Evolutionary conservation across 2,113 vertebrate species (phyloP).

Genomic region (Protobothrops mucrosquamatus): DNA sequence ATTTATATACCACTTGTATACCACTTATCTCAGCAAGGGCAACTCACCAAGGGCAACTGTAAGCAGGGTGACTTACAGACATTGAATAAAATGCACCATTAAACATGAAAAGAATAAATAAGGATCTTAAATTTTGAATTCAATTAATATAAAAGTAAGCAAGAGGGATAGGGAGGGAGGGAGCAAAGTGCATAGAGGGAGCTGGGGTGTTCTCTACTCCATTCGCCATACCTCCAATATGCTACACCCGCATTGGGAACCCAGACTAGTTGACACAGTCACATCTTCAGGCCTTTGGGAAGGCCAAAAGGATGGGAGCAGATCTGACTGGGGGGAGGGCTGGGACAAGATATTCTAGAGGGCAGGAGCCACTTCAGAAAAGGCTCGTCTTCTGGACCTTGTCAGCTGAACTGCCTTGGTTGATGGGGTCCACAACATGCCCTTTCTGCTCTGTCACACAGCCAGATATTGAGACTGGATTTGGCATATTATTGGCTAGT

Average conservation of each 20-base stretch:
- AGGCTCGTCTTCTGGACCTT: not conserved
- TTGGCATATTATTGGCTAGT: not conserved
- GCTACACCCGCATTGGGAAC: not conserved
- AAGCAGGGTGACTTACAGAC: not conserved
- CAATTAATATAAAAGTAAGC: not conserved
- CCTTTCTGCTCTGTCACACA: not conserved
- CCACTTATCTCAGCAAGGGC: not conserved
- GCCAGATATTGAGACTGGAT: not conserved
- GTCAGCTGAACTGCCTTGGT: not conserved
- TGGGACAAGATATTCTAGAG: not conserved
- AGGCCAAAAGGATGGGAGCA: not conserved
- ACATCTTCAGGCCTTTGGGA: not conserved
- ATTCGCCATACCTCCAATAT: not conserved
- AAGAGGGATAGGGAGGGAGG: not conserved
- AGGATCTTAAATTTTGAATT: not conserved
- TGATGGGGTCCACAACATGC: not conserved
- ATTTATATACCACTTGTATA: not conserved
- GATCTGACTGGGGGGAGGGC: not conserved
- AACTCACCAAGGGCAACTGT: not conserved
- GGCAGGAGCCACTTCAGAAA: not conserved
- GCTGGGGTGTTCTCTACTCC: not conserved
- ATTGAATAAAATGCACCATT: not conserved
- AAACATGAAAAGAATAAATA: not conserved
- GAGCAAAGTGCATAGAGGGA: not conserved
- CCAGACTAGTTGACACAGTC: not conserved